These are phyloP conservation scores for Ichneumoninae sp. DNA, from an alignment of 2,888 invertebrate species.

Conservation along the genomic window DNA sequence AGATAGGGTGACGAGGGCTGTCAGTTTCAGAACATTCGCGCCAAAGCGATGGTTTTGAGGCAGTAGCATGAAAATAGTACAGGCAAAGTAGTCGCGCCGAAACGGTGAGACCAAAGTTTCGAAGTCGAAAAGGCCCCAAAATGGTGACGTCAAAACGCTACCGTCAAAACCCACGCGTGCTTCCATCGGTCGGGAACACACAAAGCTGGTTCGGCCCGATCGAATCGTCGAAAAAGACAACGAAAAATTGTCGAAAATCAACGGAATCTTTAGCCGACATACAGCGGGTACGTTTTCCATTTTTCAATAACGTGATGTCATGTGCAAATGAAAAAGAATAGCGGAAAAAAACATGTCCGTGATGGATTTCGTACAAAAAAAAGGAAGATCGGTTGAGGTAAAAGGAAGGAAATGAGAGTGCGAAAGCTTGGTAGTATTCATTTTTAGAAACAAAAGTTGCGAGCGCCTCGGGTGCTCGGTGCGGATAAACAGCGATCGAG, in stretches of 20 bases:
- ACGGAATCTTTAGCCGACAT: too few relatives aligned
- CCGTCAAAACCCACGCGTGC: not conserved
- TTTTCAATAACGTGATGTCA: too few relatives aligned
- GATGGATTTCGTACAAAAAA: not conserved
- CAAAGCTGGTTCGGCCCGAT: not conserved
- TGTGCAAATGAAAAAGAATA: too few relatives aligned
- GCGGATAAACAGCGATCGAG: slow-evolving; percentile 19
- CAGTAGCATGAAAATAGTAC: not conserved
- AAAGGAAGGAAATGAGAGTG: not conserved
- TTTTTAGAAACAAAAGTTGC: slow-evolving; percentile 40
- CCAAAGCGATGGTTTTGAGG: not conserved
- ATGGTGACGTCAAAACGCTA: not conserved
- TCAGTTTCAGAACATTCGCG: not conserved
- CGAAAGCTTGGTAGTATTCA: not conserved
- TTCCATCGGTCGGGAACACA: not conserved
- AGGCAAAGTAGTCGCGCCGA: not conserved
- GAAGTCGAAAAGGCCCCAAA: not conserved
- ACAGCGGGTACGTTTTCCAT: too few relatives aligned
- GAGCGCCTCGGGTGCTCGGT: slow-evolving; percentile 12
- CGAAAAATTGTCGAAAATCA: too few relatives aligned
- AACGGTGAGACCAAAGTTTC: not conserved
- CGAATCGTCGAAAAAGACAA: not conserved
- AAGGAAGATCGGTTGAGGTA: not conserved
- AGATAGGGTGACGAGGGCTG: not conserved
- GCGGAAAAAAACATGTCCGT: too few relatives aligned